Conservation (phyloP, 30 jellyfish, hydroid and myxozoan species). For the Hydractinia symbiolongicarpus region DNA sequence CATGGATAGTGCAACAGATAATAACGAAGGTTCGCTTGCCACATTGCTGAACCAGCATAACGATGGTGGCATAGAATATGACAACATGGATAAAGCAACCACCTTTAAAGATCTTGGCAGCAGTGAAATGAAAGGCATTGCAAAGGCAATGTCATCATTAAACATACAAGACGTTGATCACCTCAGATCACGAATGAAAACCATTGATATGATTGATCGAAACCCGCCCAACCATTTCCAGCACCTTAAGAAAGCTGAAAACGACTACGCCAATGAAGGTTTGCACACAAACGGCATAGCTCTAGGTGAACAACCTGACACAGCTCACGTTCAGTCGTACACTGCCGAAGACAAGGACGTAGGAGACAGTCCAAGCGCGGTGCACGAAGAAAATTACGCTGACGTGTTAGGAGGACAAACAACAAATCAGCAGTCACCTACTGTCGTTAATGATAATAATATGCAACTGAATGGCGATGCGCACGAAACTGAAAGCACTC, state of each 20-base stretch:
- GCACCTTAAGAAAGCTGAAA: not conserved
- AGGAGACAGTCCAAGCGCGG: conserved; percentile 4
- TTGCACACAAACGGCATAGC: conserved; percentile 3
- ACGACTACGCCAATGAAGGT: not conserved
- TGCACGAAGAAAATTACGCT: not conserved
- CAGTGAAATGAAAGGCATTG: conserved; percentile 27
- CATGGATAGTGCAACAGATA: conserved; percentile 4
- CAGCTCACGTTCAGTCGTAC: not conserved
- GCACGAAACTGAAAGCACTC: not conserved
- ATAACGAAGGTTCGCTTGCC: not conserved
- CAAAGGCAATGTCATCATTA: conserved; percentile 17
- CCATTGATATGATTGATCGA: conserved; percentile 15
- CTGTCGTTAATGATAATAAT: not conserved
- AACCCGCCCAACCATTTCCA: conserved; percentile 1
- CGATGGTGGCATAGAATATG: conserved; percentile 26
- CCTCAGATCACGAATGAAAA: conserved; percentile 16
- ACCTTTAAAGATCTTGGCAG: conserved; percentile 10
- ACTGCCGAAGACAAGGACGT: conserved; percentile 1
- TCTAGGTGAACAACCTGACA: not conserved
- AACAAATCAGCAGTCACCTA: not conserved
- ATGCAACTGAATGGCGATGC: not conserved
- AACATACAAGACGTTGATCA: conserved; percentile 25
- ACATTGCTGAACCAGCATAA: not conserved
- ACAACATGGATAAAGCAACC: conserved; percentile 28
- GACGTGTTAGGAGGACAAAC: not conserved